phyloP scores from a whole-genome alignment of 2,113 vertebrate genomes.

The Cinclus mexicanus region DNA sequence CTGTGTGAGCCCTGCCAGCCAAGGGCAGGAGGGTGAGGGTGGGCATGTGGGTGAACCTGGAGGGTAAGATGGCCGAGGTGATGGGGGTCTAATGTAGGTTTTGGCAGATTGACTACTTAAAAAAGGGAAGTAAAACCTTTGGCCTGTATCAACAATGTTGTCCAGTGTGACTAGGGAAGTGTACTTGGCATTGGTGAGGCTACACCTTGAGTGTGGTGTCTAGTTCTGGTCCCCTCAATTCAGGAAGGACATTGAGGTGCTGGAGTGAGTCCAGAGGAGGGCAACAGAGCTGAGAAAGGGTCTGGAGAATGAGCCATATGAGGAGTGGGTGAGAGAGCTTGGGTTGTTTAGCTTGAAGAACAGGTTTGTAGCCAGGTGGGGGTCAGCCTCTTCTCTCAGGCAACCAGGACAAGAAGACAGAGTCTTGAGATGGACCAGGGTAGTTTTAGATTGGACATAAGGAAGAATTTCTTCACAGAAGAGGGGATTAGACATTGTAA shows the following conservation, averaged over 20 bases:
- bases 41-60: background rate
- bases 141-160: rapidly evolving
- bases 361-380: background rate
- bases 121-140: background rate
- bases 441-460: background rate
- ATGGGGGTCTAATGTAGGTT: background rate
- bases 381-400: background rate
- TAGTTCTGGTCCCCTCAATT: background rate
- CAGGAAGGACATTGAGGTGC: background rate
- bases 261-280: background rate
- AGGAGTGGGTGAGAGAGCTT: background rate
- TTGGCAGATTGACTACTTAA: background rate
- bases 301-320: background rate
- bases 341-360: background rate
- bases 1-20: rapidly evolving
- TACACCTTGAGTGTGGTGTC: background rate
- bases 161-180: background rate
- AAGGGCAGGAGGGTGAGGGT: background rate
- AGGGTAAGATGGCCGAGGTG: background rate
- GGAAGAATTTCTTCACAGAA: background rate
- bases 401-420: background rate
- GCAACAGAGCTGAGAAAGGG: background rate
- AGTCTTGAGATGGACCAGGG: background rate
- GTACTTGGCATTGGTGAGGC: background rate
- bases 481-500: background rate